phyloP scores from a whole-genome alignment of 2,888 invertebrate genomes.

The Hipparchia semele region DNA sequence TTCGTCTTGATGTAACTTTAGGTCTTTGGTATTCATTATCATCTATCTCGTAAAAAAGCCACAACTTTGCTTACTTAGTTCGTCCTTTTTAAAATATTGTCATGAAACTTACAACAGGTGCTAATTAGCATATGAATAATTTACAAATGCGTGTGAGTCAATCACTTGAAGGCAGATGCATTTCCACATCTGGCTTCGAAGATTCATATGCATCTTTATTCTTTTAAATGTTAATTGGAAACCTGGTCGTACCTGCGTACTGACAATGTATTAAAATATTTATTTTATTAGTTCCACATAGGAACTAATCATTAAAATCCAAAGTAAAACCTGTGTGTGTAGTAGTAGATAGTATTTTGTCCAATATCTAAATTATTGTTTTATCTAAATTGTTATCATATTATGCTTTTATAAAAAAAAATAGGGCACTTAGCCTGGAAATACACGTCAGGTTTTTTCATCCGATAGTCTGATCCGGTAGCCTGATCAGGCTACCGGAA shows the following conservation, averaged over 20 bases:
- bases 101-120: slow-evolving; percentile 26
- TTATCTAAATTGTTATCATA: no score
- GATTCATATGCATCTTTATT: slow-evolving; percentile 38
- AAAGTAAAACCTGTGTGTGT: background rate
- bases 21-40: background rate
- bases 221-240: slow-evolving; percentile 8
- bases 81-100: slow-evolving; percentile 4
- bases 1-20: background rate
- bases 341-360: no score
- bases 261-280: background rate
- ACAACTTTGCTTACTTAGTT: background rate
- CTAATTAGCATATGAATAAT: slow-evolving; percentile 35
- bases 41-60: background rate
- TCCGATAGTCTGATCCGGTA: no score
- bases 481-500: no score
- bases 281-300: background rate
- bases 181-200: slow-evolving; percentile 30
- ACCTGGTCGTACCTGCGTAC: background rate
- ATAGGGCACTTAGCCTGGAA: no score
- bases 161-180: slow-evolving; percentile 34
- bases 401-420: no score
- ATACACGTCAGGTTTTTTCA: no score
- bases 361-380: no score
- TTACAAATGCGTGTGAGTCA: slow-evolving; percentile 24
- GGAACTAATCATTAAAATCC: background rate